Conservation (phyloP, 1,140 invertebrate genomes). For the Linepithema humile region DNA sequence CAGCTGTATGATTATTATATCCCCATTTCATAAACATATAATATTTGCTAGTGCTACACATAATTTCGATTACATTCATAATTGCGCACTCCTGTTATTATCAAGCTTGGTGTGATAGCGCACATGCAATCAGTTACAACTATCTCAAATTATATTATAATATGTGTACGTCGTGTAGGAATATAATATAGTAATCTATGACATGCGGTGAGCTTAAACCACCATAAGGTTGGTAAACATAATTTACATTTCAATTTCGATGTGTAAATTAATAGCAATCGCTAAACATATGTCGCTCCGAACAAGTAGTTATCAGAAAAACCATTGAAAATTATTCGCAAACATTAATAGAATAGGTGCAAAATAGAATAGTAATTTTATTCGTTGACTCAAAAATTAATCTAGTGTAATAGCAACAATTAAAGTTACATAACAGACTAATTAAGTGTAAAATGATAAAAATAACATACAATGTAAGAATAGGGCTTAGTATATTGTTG, state of each 20-base stretch:
- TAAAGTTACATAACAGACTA: background rate
- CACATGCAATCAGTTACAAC: conserved; percentile 6
- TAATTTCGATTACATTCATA: background rate
- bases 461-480: no score
- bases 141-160: conserved; percentile 42
- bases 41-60: background rate
- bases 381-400: background rate
- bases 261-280: conserved; percentile 23
- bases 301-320: background rate
- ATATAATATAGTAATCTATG: conserved; percentile 17
- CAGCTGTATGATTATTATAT: conserved; percentile 1
- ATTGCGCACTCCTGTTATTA: conserved; percentile 2
- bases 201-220: conserved; percentile 3
- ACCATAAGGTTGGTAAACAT: background rate
- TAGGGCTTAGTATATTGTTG: no score
- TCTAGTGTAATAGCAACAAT: background rate
- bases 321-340: background rate
- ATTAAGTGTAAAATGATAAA: background rate
- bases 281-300: background rate
- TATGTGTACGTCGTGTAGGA: background rate
- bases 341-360: background rate
- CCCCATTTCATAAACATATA: background rate
- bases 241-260: conserved; percentile 9
- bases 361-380: background rate
- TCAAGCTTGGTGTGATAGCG: background rate